Evolutionary conservation across 2,888 invertebrate species (phyloP).

Genomic region (Papilio elwesi): DNA sequence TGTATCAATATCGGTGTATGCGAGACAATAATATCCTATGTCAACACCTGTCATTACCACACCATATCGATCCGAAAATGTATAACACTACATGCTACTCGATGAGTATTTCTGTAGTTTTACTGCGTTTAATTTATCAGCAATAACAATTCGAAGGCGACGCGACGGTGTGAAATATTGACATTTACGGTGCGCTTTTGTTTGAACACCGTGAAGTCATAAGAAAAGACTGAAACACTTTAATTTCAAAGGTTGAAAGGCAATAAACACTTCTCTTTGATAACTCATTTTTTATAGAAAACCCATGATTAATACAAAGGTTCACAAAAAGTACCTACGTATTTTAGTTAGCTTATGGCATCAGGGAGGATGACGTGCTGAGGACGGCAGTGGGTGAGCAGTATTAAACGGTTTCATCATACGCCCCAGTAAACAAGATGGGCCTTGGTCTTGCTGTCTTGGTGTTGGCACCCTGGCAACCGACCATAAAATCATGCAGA

Average conservation of each 20-base stretch:
- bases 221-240: not conserved
- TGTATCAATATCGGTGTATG: not conserved
- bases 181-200: not conserved
- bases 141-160: not conserved
- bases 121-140: not conserved
- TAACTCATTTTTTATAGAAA: not conserved
- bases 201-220: not conserved
- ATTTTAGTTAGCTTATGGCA: too few relatives aligned
- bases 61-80: not conserved
- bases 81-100: not conserved
- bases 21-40: conserved; percentile 2
- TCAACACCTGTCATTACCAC: not conserved
- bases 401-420: too few relatives aligned
- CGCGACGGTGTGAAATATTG: not conserved
- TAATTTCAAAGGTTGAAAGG: not conserved
- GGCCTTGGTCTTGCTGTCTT: too few relatives aligned
- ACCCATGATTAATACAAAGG: too few relatives aligned
- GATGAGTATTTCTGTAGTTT: not conserved
- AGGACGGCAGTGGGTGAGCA: too few relatives aligned
- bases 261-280: not conserved
- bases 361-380: too few relatives aligned
- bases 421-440: too few relatives aligned
- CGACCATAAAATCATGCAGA: too few relatives aligned
- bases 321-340: too few relatives aligned
- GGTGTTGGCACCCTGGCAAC: too few relatives aligned